These are phyloP conservation scores for Orientallactaga bullata DNA, from an alignment of 2,113 vertebrate genomes.

Conservation along the genomic window DNA sequence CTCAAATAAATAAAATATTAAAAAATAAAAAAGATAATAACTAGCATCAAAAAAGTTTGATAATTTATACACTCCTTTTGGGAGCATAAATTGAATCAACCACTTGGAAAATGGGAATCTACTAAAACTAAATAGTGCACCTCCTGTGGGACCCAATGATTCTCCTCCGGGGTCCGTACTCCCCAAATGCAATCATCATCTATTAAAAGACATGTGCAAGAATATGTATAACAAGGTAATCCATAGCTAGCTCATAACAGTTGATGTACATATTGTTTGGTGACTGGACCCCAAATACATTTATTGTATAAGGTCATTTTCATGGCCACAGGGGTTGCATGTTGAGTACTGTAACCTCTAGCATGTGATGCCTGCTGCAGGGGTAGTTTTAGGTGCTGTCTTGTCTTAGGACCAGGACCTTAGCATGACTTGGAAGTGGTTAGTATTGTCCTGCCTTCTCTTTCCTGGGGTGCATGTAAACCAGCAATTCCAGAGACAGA, in stretches of 20 bases:
- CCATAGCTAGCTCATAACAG: neutral
- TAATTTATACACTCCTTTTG: constrained; percentile 31
- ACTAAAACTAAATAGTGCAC: neutral
- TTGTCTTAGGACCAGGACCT: neutral
- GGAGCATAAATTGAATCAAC: neutral
- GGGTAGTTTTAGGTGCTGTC: neutral
- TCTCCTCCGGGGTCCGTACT: neutral
- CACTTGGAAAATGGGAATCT: constrained; percentile 18
- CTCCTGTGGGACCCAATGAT: neutral
- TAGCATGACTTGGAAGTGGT: neutral
- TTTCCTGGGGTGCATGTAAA: neutral
- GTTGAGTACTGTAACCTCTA: neutral
- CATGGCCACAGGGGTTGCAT: neutral
- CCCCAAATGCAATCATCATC: neutral
- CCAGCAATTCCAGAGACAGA: neutral
- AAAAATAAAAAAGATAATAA: neutral
- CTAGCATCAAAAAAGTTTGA: neutral
- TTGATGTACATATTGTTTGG: neutral
- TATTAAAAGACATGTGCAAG: neutral
- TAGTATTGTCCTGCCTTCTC: neutral
- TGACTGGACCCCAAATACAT: neutral
- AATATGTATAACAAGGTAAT: neutral
- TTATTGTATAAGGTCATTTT: neutral
- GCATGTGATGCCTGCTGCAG: neutral
- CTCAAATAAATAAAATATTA: no score